Evolutionary conservation across 2,113 vertebrate species (phyloP), one percentile per base, ranked within the genome.

Genomic region (Poeciliopsis occidentalis): DNA sequence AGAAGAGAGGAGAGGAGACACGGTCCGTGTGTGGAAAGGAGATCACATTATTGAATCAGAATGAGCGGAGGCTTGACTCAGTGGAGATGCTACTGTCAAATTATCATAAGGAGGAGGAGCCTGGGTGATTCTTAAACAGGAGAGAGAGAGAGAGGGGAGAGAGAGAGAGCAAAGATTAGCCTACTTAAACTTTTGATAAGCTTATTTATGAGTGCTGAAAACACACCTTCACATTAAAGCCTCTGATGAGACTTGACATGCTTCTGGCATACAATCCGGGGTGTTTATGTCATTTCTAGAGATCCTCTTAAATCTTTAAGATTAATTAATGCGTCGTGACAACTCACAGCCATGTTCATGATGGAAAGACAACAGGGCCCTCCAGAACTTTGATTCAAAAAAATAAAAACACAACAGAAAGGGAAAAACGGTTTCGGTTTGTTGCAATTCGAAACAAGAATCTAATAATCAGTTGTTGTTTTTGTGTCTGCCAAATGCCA

Each of bases 11-110:
- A 82, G 73, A 64, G 68, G 68, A 80, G 79, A 78, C 76, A 37
- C 57, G 60, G 78, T 85, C 82, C 71, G 72, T 67, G 78, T 32
- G 88, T 79, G 65, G 80, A 79, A 75, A 86, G 87, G 89, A 87
- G 80, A 92, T 91, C 90, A 89, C 89, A 93, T 91, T 89, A 84
- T 93, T 90, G 90, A 88, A 78, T 86, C 82, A 74, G 89, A 92
- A 77, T 86, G 87, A 92, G 89, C 82, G 80, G 91, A 91, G 87
- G 90, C 86, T 88, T 79, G 90, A 87, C 86, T 90, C 86, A 73
- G 88, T 73, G 87, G 88, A 92, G 90, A 92, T 92, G 92, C 90
- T 91, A 82, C 90, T 92, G 91, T 93, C 89, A 92, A 91, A 92
- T 92, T 92, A 92, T 84, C 87, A 92, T 89, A 89, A 82, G 82